Percentiles rank a stretch among this genome's conserved stretches.
phyloP scores from a whole-genome alignment of 2,797 vertebrate species.

The Sternotherus odoratus region DNA sequence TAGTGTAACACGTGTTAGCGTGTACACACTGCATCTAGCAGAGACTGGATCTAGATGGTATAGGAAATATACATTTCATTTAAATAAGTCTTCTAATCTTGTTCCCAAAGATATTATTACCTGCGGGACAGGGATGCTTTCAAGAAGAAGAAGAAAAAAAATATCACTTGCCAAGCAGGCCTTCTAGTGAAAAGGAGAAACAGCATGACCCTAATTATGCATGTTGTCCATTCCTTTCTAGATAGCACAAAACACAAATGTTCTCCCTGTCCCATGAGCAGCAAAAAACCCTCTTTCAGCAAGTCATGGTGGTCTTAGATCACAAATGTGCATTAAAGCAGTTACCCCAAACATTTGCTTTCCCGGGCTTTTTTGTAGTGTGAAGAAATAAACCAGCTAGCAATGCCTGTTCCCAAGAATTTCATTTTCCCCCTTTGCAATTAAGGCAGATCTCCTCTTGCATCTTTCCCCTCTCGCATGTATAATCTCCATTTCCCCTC shows the following conservation, averaged over 20 bases:
- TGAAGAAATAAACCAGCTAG: constrained; percentile 64
- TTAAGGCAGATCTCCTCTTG: constrained; percentile 78
- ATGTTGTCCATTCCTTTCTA: constrained; percentile 76
- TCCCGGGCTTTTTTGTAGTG: constrained; percentile 55
- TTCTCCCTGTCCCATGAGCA: constrained; percentile 80
- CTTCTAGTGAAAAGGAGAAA: constrained; percentile 68
- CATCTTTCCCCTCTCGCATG: constrained; percentile 73
- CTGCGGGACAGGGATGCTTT: constrained; percentile 33
- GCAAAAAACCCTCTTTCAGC: constrained; percentile 78
- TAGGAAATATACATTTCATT: neutral
- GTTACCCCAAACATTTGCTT: constrained; percentile 56
- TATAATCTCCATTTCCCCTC: constrained; percentile 81
- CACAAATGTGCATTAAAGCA: constrained; percentile 71
- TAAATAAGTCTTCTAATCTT: neutral
- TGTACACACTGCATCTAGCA: neutral
- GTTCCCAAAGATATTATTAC: neutral
- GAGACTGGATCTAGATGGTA: neutral
- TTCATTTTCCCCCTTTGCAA: constrained; percentile 41
- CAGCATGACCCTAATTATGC: constrained; percentile 59
- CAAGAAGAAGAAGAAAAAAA: constrained; percentile 36
- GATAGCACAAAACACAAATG: constrained; percentile 74
- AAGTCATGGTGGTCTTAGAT: constrained; percentile 80
- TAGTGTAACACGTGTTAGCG: neutral
- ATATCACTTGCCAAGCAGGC: constrained; percentile 41
- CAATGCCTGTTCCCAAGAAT: neutral